Base-by-base conservation (phyloP, 2,797 vertebrate species). In the Gymnothorax reevesii region DNA sequence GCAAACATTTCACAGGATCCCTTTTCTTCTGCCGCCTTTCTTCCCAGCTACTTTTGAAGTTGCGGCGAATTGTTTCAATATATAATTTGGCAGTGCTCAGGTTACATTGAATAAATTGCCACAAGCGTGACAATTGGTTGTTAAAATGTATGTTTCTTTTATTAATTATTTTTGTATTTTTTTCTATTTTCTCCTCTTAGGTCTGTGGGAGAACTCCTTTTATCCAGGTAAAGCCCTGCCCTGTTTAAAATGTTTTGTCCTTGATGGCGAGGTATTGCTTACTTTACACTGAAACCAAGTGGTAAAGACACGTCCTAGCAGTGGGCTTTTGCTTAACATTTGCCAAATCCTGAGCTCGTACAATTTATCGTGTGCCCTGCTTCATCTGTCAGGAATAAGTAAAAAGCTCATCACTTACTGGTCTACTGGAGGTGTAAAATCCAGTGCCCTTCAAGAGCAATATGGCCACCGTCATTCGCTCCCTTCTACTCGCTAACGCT, bases 341-440 rank as follows among this genome's bases (percentile, higher is more conserved):
- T 22, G 77, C 52, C 52, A n/a, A 55, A 13, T 22, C 49, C 77
- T 55, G 52, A 95, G 96, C 96, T 97, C 96, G 94, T n/a, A 33
- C 55, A 59, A 33, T 27, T 59, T 83, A 7, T 55, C 7, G 4
- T 15, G 4, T 33, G 10, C 7, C 10, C n/a, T 0, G n/a, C 3
- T 33, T 83, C n/a, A 59, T 55, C 15, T 25, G 17, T 6, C 33
- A 1, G 73, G 73, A 77, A 57, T 55, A 60, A 33, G 55, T 17
- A 7, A 57, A 25, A 57, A 60, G 25, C 22, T 82, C n/a, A n/a
- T 10, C 13, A 33, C 60, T 57, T 83, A 60, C 55, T 59, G 25
- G 57, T 5, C 82, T 83, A 13, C 57, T 20, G 10, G 57, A 27
- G 55, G 9, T 80, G 77, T 77, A 33, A 77, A 52, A 6, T 55